phyloP scores from a whole-genome alignment of 64 coral and sea anemone genomes.

The Pocillopora damicornis region DNA sequence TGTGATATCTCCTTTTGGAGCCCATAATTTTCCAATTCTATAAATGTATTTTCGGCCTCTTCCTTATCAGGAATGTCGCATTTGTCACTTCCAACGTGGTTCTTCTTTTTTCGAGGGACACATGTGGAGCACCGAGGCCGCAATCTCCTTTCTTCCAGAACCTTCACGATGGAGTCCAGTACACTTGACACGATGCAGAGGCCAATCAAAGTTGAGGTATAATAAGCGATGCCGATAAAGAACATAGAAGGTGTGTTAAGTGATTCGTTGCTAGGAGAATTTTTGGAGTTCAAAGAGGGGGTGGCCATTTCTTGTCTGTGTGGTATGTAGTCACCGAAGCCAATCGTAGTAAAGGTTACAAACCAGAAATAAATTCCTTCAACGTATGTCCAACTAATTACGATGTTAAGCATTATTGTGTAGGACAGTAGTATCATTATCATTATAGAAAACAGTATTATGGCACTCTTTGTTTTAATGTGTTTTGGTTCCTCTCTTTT shows the following conservation, averaged over 20 bases:
- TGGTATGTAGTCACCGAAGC: constrained; percentile 69
- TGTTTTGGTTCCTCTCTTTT: constrained; percentile 16
- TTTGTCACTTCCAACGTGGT: no score
- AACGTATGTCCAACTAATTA: constrained; percentile 8
- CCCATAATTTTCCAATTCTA: no score
- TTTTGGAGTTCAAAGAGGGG: not conserved
- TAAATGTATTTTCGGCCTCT: no score
- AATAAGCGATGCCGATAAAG: no score
- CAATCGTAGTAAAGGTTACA: constrained; percentile 71
- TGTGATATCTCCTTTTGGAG: no score
- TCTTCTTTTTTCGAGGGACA: not conserved
- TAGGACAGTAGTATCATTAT: not conserved
- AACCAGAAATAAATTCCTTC: constrained; percentile 76
- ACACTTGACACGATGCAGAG: constrained; percentile 53
- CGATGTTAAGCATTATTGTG: not conserved
- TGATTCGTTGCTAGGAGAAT: not conserved
- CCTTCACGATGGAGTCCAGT: constrained; percentile 29
- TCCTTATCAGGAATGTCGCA: no score
- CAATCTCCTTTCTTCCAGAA: constrained; percentile 34
- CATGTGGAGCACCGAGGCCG: constrained; percentile 3
- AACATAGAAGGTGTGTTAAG: no score
- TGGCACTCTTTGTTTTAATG: constrained; percentile 38
- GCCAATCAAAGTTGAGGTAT: not conserved
- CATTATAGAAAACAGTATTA: constrained; percentile 19
- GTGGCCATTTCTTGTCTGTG: not conserved